Evolutionary conservation across 2,888 invertebrate genomes (phyloP).

Genomic region (Empis livida): DNA sequence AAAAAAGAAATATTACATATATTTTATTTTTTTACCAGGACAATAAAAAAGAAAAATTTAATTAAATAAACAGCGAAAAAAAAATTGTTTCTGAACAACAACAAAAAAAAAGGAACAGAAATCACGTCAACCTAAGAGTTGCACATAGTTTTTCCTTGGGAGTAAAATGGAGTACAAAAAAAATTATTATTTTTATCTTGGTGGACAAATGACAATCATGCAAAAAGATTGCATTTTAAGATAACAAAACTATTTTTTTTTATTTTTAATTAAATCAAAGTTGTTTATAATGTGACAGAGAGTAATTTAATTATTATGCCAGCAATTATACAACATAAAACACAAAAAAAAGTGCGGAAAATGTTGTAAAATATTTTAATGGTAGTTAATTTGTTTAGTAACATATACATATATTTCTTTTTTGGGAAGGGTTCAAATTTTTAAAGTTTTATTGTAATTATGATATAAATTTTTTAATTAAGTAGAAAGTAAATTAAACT

Average conservation of each 20-base stretch:
- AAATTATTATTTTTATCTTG: too few species aligned
- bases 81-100: background rate
- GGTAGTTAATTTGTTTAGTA: too few species aligned
- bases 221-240: conserved; percentile 5
- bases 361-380: too few species aligned
- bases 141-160: background rate
- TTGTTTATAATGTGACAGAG: background rate
- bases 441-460: too few species aligned
- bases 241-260: background rate
- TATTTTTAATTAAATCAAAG: conserved; percentile 4
- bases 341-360: too few species aligned
- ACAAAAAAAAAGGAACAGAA: too few species aligned
- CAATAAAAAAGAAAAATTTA: background rate
- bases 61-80: background rate
- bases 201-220: conserved; percentile 2
- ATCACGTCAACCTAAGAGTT: background rate
- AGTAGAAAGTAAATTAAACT: too few species aligned
- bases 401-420: too few species aligned
- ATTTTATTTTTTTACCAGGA: background rate
- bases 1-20: background rate
- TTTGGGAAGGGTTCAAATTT: too few species aligned
- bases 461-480: too few species aligned
- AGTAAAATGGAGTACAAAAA: too few species aligned
- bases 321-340: too few species aligned
- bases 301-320: background rate